Percentiles rank a stretch among this genome's conserved stretches.
These are phyloP conservation scores for Hippopotamus amphibius DNA, from an alignment of 2,113 vertebrate species.

Conservation along the genomic window DNA sequence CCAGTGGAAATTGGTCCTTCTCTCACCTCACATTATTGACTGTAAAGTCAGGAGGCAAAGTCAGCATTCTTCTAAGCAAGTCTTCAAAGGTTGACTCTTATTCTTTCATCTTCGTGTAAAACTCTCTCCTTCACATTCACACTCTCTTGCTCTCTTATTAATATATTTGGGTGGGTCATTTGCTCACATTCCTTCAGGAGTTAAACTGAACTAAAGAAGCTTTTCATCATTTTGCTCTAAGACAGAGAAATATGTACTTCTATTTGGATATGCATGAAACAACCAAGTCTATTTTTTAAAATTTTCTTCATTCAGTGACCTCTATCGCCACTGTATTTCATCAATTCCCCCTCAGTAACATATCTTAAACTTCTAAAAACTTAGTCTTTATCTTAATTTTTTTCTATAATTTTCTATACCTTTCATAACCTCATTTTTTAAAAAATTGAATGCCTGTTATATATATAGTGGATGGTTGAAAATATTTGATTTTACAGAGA, in stretches of 20 bases:
- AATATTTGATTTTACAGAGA: not conserved
- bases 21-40: not conserved
- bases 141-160: not conserved
- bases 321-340: not conserved
- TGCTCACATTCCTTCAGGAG: not conserved
- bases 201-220: not conserved
- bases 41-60: not conserved
- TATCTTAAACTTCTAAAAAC: not conserved
- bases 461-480: not conserved
- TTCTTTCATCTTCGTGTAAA: not conserved
- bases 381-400: constrained; percentile 8
- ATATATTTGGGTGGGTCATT: not conserved
- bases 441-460: not conserved
- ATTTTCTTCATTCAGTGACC: not conserved
- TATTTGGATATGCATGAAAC: not conserved
- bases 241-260: not conserved
- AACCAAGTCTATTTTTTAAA: not conserved
- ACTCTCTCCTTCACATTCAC: not conserved
- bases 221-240: not conserved
- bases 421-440: not conserved
- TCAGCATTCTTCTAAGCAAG: not conserved
- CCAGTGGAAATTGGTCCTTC: not conserved
- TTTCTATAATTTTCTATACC: not conserved
- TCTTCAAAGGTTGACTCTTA: not conserved
- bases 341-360: not conserved